Base-by-base conservation (phyloP, 1,140 invertebrate genomes). In the Musca domestica region DNA sequence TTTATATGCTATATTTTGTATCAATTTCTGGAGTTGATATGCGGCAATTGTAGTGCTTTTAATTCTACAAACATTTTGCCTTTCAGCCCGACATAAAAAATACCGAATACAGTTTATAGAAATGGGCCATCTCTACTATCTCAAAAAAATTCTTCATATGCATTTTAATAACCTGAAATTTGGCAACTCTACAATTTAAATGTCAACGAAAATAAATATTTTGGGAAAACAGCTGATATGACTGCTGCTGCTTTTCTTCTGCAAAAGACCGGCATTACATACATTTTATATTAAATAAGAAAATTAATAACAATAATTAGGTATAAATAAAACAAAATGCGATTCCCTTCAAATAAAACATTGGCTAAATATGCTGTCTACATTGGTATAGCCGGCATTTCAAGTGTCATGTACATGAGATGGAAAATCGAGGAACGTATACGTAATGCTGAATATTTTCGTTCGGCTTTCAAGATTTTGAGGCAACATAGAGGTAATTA, bases 381-480 rank as follows among this genome's bases (percentile, higher is more conserved):
- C 69, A 84, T 85, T 30, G 86, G 84, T 2, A 66, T 86, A 10
- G 67, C 77, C 1, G 84, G 83, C 17, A 75, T 83, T 17, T 80
- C 82, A 0, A 83, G 83, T 70, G 84, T 83, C 0, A 73, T 83
- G 67, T 74, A 81, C 48, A 78, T 85, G 68, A 71, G 80, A 30
- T 81, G 71, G 67, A 83, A 82, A 74, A 77, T 86, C 5, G 80
- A 84, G 67, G 74, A 83, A 14, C 80, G 82, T n/a, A 75, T 87
- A 3, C 76, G 78, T 69, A 68, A 81, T 41, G 73, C 81, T 2
- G 84, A 87, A 6, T 88, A 86, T 75, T 90, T 87, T 72, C 86
- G 84, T 73, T 75, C 84, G 68, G 87, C 88, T 7, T 68, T 89
- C 10, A 83, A 85, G 72, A 83, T 73, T 12, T 71, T 90, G 6